These are phyloP conservation scores for Morpho helenor DNA, from an alignment of 2,888 invertebrate genomes.

Conservation along the genomic window DNA sequence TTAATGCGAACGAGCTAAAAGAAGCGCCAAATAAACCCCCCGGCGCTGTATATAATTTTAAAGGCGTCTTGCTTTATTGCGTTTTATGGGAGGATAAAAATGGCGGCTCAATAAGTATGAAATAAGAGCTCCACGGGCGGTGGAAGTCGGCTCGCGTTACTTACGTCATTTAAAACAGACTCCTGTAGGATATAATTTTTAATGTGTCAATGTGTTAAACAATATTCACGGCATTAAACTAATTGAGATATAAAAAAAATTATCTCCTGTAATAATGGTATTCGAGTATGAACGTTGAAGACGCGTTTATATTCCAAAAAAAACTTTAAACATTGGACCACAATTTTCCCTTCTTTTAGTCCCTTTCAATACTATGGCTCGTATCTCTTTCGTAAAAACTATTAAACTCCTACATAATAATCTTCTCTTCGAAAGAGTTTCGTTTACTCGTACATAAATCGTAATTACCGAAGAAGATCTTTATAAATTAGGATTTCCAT, in stretches of 20 bases:
- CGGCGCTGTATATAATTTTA: slow-evolving; percentile 47
- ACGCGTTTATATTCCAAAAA: no score
- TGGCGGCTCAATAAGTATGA: slow-evolving; percentile 64
- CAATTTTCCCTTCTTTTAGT: no score
- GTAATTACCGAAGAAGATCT: no score
- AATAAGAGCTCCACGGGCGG: slow-evolving; percentile 45
- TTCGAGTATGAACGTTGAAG: no score
- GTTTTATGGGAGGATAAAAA: slow-evolving; percentile 62
- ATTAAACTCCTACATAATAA: no score
- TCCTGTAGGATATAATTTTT: slow-evolving; percentile 32
- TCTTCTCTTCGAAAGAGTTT: no score
- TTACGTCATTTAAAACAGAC: slow-evolving; percentile 32
- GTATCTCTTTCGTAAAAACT: no score
- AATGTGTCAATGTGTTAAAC: slow-evolving; percentile 25
- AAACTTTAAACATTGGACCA: no score
- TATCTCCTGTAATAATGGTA: background rate
- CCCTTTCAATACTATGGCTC: no score
- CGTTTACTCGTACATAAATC: no score
- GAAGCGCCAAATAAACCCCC: slow-evolving; percentile 27
- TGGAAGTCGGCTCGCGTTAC: slow-evolving; percentile 27
- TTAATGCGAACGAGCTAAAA: slow-evolving; percentile 8
- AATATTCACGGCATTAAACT: slow-evolving; percentile 4
- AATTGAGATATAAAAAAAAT: slow-evolving; percentile 1
- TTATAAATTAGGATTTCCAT: background rate
- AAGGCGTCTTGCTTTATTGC: slow-evolving; percentile 55